phyloP scores from a whole-genome alignment of 2,888 invertebrate genomes.

The Agrochola circellaris region DNA sequence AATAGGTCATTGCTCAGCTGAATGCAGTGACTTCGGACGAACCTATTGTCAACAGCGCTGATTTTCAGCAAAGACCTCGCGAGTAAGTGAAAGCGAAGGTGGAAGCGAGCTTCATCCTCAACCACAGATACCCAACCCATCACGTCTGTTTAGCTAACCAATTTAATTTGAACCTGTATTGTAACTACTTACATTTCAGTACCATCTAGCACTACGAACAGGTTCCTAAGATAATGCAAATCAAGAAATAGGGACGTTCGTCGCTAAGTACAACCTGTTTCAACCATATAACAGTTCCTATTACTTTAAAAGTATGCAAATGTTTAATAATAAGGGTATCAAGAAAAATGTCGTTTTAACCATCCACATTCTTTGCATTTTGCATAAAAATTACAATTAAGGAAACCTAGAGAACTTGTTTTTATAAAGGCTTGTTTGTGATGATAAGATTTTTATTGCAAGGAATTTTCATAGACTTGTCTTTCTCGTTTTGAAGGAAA shows the following conservation, averaged over 20 bases:
- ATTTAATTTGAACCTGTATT: no score
- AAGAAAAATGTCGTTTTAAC: not conserved
- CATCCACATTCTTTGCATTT: slow-evolving; percentile 7
- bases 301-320: slow-evolving; percentile 15
- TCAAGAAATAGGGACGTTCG: not conserved
- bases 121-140: no score
- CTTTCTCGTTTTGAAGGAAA: not conserved
- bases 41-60: no score
- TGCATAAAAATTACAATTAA: slow-evolving; percentile 2
- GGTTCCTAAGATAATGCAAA: not conserved
- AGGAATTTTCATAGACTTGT: not conserved
- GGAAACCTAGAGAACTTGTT: slow-evolving; percentile 17
- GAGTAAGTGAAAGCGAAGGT: no score
- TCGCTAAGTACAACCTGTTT: not conserved
- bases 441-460: not conserved
- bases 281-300: not conserved
- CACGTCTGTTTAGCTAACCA: no score
- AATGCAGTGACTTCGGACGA: no score
- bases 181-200: no score
- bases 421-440: not conserved
- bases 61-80: no score
- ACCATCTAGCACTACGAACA: not conserved
- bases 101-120: no score
- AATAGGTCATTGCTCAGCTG: no score
- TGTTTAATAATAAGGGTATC: slow-evolving; percentile 3